These are phyloP conservation scores for Phorcus lineatus DNA, from an alignment of 2,888 invertebrate genomes.

Conservation along the genomic window DNA sequence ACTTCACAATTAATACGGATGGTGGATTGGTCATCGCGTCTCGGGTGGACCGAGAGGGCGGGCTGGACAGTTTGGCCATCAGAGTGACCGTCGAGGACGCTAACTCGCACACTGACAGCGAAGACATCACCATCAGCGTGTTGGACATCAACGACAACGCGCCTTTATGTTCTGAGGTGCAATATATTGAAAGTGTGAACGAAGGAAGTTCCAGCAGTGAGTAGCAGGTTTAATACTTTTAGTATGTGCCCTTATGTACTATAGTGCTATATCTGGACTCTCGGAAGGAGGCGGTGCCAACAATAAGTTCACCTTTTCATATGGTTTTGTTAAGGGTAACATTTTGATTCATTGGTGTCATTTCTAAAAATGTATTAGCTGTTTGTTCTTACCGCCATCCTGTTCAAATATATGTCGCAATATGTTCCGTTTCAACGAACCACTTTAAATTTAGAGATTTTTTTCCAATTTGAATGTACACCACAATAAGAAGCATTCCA, in stretches of 20 bases:
- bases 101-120: neutral
- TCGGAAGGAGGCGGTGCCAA: neutral
- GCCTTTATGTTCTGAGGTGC: neutral
- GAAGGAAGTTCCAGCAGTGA: neutral
- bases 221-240: too few species aligned
- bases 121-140: neutral
- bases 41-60: neutral
- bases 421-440: too few species aligned
- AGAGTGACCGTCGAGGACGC: slow-evolving; percentile 2
- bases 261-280: too few species aligned
- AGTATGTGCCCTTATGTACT: too few species aligned
- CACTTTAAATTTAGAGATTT: too few species aligned
- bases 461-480: too few species aligned
- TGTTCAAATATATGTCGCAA: too few species aligned
- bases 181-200: neutral
- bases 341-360: too few species aligned
- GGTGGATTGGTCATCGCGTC: neutral
- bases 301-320: neutral
- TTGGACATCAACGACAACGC: slow-evolving; percentile 19
- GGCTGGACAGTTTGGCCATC: neutral
- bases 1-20: neutral
- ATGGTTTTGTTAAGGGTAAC: too few species aligned
- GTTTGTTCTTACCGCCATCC: too few species aligned
- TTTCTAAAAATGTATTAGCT: too few species aligned
- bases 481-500: too few species aligned